These are phyloP conservation scores for Drosophila subsilvestris DNA, from an alignment of 2,888 invertebrate genomes.

Conservation along the genomic window DNA sequence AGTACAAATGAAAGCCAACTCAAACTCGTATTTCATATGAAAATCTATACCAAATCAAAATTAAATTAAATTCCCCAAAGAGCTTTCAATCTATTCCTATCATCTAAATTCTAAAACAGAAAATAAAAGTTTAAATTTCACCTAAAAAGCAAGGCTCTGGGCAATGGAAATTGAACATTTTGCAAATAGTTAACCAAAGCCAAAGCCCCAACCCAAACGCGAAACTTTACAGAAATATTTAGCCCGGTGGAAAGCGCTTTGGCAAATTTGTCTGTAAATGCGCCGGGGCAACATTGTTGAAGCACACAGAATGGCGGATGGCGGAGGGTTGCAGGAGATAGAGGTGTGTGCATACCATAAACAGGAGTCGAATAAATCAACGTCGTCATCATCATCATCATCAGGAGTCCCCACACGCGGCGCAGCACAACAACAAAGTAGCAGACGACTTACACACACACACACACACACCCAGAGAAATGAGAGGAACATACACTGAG, in stretches of 20 bases:
- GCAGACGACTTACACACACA: constrained; percentile 19
- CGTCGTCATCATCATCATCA: constrained; percentile 64
- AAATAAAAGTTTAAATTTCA: background rate
- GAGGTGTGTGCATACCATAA: constrained; percentile 63
- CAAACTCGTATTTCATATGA: background rate
- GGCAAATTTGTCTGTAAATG: constrained; percentile 48
- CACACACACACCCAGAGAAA: constrained; percentile 5
- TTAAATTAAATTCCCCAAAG: background rate
- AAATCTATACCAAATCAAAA: background rate
- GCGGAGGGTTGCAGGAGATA: constrained; percentile 22
- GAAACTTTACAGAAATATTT: constrained; percentile 25
- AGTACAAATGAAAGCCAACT: background rate
- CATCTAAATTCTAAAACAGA: background rate
- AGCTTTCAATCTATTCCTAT: background rate
- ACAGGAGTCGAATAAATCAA: constrained; percentile 71
- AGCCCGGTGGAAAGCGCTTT: constrained; percentile 33
- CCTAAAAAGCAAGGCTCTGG: constrained; percentile 4
- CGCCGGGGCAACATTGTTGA: constrained; percentile 48
- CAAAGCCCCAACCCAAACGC: constrained; percentile 4
- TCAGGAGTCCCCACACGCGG: constrained; percentile 40
- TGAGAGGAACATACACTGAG: constrained; percentile 7
- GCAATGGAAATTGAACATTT: constrained; percentile 36
- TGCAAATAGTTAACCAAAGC: constrained; percentile 28
- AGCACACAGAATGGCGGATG: background rate
- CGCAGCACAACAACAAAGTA: constrained; percentile 36